Evolutionary conservation across 2,113 vertebrate genomes (phyloP), one percentile per base, ranked within the genome.

Genomic region (Campylorhamphus procurvoides): DNA sequence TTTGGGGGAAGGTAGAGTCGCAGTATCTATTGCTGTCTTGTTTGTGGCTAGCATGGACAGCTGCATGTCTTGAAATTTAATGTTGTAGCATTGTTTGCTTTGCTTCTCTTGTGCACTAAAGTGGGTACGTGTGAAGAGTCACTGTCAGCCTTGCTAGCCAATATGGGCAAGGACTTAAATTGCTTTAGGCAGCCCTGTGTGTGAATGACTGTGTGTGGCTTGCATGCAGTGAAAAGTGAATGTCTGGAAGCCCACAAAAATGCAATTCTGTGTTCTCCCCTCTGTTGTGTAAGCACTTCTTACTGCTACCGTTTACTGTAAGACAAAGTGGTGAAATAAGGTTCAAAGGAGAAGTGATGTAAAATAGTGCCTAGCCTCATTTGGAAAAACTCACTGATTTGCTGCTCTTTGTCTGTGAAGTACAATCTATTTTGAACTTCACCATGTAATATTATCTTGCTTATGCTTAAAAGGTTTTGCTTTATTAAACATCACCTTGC

Each of bases 281-380:
- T 59, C 3, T 3, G 3, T 63, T 87, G 75, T 85, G 84, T 37
- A 85, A 94, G 50, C 39, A 11, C 5, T 80, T 85, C 50, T 80
- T 13, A 2, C 47, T 83, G 85, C 50, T 62, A 53, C 37, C 0
- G 0, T 9, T 94, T 93, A 49, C 78, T 2, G 39, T 85, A 91
- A 93, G 20, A 29, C 42, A 29, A 67, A 58, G 62, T 85, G 91
- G 15, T 73, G 93, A 85, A 87, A 94, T 79, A 18, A 16, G 14
- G 15, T 56, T 55, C 49, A 35, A 85, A 94, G 52, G 62, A 89
- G 50, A 95, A 95, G 79, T 64, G 56, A 73, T 90, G 56, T 84
- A 92, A 83, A 84, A 77, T 0, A 0, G 7, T 52, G 39, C 14
- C 39, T 24, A 5, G 4, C 14, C 23, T 53, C 29, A 46, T 39